Evolutionary conservation across 2,888 invertebrate species (phyloP), one percentile per base, ranked within the genome.

Genomic region (Gastracanthus pulcherrimus): DNA sequence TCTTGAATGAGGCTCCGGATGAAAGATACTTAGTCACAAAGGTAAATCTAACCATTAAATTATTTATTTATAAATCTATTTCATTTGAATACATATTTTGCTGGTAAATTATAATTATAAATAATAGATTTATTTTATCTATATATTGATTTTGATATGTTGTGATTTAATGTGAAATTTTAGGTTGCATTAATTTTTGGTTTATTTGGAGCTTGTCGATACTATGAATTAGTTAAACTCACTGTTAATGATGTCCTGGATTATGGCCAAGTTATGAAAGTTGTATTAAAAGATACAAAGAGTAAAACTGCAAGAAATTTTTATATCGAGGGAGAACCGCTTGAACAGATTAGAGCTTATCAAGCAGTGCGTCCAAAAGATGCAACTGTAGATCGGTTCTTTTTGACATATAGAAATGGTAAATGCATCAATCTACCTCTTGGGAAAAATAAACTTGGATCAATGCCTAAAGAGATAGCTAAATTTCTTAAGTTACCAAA

Each of bases 171-270:
- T 34, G 58, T 11, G 7, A n/a, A 11, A 41, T 84, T 81, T 26
- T 38, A 85, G 83, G 83, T 83, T 6, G 85, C 80, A 9, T 64
- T 85, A 34, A 83, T 85, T 75, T 60, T 84, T 74, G 86, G 84
- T 26, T 70, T 86, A 60, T 78, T 36, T 60, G 84, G 85, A 41
- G 85, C 83, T 29, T 85, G 82, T 51, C 77, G 85, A 60, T n/a
- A 81, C 51, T 41, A 82, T 41, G 86, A 86, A 71, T 75, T 86
- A 29, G 45, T 75, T 16, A 83, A 84, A n/a, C 58, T 86, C 19
- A 76, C 69, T n/a, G 41, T 78, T 4, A 62, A 82, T 36, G 83
- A 85, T 45, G 76, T 85, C 9, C 51, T 79, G 51, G 69, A 81
- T 60, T n/a, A 69, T 62, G 83, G 70, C 51, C 29, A 76, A 62